phyloP scores from a whole-genome alignment of 2,888 invertebrate genomes.

The Fragum whitleyi region DNA sequence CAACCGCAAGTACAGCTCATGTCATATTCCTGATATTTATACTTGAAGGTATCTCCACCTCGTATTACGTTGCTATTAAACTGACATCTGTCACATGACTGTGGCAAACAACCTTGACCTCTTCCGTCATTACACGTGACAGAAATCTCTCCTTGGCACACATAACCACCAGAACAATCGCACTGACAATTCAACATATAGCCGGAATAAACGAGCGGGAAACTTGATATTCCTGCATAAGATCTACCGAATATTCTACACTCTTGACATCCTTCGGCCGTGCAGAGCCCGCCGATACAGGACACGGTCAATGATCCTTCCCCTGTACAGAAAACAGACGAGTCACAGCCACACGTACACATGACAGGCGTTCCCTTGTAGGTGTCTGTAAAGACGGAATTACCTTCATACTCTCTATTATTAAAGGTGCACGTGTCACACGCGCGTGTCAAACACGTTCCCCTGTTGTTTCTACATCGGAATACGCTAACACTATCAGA shows the following conservation, averaged over 20 bases:
- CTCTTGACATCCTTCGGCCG: slow-evolving; percentile 60
- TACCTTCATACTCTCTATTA: slow-evolving; percentile 31
- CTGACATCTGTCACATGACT: slow-evolving; percentile 42
- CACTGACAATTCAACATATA: slow-evolving; percentile 49
- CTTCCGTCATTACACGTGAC: slow-evolving; percentile 28
- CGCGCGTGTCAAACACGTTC: slow-evolving; percentile 35
- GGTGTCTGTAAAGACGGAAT: slow-evolving; percentile 23
- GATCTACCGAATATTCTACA: slow-evolving; percentile 55
- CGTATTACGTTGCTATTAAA: slow-evolving; percentile 44
- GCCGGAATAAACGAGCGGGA: slow-evolving; percentile 49
- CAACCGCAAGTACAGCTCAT: slow-evolving; percentile 60
- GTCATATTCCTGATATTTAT: slow-evolving; percentile 51
- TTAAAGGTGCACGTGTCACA: slow-evolving; percentile 47
- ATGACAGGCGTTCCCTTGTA: slow-evolving; percentile 47
- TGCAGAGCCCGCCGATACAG: slow-evolving; percentile 38
- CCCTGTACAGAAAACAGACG: slow-evolving; percentile 39
- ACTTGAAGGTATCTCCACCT: slow-evolving; percentile 40
- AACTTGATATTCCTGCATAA: slow-evolving; percentile 44
- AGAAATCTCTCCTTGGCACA: slow-evolving; percentile 31
- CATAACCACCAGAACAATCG: slow-evolving; percentile 52
- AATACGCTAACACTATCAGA: slow-evolving; percentile 29
- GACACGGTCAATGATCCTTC: slow-evolving; percentile 11
- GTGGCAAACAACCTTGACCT: slow-evolving; percentile 43
- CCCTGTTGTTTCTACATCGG: slow-evolving; percentile 42
- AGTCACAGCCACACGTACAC: slow-evolving; percentile 48